phyloP scores from a whole-genome alignment of 2,888 invertebrate genomes.

The Eudiplozoon nipponicum region DNA sequence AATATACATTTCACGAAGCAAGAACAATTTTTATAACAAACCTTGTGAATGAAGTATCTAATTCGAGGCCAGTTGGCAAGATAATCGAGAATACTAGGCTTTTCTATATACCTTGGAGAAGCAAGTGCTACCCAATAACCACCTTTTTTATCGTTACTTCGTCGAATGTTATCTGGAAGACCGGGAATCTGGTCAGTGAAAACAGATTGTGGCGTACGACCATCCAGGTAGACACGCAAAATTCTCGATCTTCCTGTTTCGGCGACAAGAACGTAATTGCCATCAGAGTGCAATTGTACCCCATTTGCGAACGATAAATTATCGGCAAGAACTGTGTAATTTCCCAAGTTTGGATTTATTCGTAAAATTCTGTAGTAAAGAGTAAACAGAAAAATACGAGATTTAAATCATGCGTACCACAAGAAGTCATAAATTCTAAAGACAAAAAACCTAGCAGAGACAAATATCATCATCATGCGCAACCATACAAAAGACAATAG shows the following conservation, averaged over 20 bases:
- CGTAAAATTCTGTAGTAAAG: not conserved
- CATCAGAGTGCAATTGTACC: constrained; percentile 43
- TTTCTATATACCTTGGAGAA: no score
- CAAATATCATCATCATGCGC: no score
- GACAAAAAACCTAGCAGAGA: no score
- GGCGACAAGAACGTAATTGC: constrained; percentile 44
- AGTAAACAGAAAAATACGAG: not conserved
- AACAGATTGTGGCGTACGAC: constrained; percentile 41
- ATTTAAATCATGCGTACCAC: no score
- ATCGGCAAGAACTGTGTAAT: constrained; percentile 23
- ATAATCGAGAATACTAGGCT: no score
- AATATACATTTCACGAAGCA: no score
- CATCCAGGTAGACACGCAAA: constrained; percentile 41
- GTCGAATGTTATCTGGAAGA: constrained; percentile 37
- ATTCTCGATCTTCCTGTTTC: constrained; percentile 40
- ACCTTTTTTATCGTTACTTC: constrained; percentile 20
- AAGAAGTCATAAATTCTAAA: no score
- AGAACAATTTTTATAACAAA: no score
- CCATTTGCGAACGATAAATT: constrained; percentile 60
- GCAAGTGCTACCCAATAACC: constrained; percentile 29
- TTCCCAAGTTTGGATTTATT: constrained; percentile 3
- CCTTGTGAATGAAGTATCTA: no score
- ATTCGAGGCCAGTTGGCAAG: no score
- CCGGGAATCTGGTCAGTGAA: constrained; percentile 41
- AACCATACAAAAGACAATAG: no score